A percentile compares a stretch with the other conserved stretches of the same genome.
Conservation (phyloP, 2,113 vertebrate genomes). For the Pantherophis guttatus region DNA sequence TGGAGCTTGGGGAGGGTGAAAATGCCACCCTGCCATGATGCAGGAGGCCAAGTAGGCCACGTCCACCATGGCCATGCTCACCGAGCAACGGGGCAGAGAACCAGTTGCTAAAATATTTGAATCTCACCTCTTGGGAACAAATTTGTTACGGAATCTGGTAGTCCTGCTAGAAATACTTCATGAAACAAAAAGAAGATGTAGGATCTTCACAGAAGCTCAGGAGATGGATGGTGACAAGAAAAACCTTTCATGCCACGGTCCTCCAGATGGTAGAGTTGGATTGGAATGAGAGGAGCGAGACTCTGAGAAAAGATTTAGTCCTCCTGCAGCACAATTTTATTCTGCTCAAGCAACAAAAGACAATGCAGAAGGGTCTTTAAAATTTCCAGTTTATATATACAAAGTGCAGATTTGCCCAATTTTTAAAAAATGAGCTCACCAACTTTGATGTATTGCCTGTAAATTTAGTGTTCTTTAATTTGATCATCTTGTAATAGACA, state of each 20-base stretch:
- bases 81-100: too few species aligned
- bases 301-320: not conserved
- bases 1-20: too few species aligned
- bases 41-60: too few species aligned
- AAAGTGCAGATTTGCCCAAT: constrained; percentile 40
- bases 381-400: constrained; percentile 46
- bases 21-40: too few species aligned
- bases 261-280: not conserved
- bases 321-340: not conserved
- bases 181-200: not conserved
- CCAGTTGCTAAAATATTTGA: too few species aligned
- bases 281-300: not conserved
- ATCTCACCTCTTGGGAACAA: too few species aligned
- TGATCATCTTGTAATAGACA: constrained; percentile 29
- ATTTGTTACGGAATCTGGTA: too few species aligned
- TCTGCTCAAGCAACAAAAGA: not conserved
- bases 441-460: constrained; percentile 39
- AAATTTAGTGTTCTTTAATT: constrained; percentile 50
- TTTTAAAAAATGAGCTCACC: constrained; percentile 41
- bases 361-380: not conserved
- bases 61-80: too few species aligned
- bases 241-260: not conserved
- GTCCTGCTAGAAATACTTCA: too few species aligned
- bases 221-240: not conserved
- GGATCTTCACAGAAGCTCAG: not conserved